phyloP scores from a whole-genome alignment of 2,888 invertebrate genomes.

The Caenorhabditis panamensis region DNA sequence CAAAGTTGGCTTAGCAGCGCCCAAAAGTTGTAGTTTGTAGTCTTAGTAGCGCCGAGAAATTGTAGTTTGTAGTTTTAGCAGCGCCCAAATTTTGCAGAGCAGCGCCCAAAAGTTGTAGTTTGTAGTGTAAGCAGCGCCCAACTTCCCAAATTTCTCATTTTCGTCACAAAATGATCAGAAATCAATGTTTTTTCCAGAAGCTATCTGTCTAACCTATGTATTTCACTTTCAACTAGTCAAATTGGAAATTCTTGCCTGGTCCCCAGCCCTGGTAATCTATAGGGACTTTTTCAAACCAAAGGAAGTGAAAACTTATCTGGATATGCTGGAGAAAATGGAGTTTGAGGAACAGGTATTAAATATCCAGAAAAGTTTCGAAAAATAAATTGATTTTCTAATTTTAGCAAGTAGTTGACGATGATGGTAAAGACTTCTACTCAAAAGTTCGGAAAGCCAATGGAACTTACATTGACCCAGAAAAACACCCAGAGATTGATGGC shows the following conservation, averaged over 20 bases:
- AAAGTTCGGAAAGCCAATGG: constrained; percentile 38
- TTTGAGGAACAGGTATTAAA: constrained; percentile 26
- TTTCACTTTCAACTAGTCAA: constrained; percentile 4
- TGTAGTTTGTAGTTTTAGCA: background rate
- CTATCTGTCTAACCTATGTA: constrained; percentile 13
- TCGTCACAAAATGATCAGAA: no score
- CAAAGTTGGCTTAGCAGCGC: no score
- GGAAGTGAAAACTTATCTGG: constrained; percentile 13
- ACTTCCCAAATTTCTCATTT: background rate
- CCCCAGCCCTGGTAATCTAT: constrained; percentile 41
- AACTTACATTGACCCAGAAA: background rate
- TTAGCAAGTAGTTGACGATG: constrained; percentile 39
- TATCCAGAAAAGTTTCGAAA: background rate
- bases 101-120: background rate
- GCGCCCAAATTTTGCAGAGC: background rate
- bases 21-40: background rate
- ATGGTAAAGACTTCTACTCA: background rate
- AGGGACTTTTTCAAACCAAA: constrained; percentile 21
- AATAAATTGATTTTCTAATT: background rate
- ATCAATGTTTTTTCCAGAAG: background rate
- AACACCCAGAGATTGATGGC: background rate
- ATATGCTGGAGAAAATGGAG: background rate
- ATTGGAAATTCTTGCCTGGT: constrained; percentile 37
- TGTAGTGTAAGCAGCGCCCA: background rate
- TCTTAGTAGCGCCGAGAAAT: background rate